Evolutionary conservation across 2,888 invertebrate genomes (phyloP), one percentile per base, ranked within the genome.

Genomic region (Andricus quercusramuli): DNA sequence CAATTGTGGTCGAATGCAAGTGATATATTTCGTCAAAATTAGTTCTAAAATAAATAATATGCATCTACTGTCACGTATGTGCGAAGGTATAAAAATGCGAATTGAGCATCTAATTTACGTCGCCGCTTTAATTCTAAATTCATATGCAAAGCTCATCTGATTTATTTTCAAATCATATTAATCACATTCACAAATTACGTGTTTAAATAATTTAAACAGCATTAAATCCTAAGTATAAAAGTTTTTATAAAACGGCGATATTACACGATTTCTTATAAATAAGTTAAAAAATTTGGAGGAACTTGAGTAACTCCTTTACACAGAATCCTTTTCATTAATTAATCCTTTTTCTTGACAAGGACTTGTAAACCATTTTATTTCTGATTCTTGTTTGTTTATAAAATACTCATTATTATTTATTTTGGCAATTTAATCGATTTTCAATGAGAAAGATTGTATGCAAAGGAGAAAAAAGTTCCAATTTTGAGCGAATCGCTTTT

Each of bases 401-500:
- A 56, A 65, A 64, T 64, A 29, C 15, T 15, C 3, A 15, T 15
- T 44, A 2, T 41, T 2, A 2, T 13, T 17, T 47, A 17, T 47
- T 47, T 17, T 17, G 1, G 5, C 17, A 47, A 47, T 47, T 47
- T 17, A 41, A 68, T n/a, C 29, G 22, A 47, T 56, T 74, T 56
- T 22, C 22, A 15, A 25, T 64, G 17, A 64, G 17, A 64, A 64
- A 29, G 17, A 64, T 64, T 64, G 11, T 64, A 15, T 29, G 15
- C 15, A 29, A 64, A 29, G 13, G 64, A 64, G 64, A 29, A 64
- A 29, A 56, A 56, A 37, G 8, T 74, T 32, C 17, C 17, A 68
- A 68, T 68, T 68, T 68, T 47, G 37, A 56, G 66, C 67, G 68
- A 59, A 62, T 78, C 79, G 82, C 82, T 83, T 84, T 82, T 86